Evolutionary conservation across 2,797 vertebrate genomes (phyloP), one percentile per base, ranked within the genome.

Genomic region (Smutsia temminckii): DNA sequence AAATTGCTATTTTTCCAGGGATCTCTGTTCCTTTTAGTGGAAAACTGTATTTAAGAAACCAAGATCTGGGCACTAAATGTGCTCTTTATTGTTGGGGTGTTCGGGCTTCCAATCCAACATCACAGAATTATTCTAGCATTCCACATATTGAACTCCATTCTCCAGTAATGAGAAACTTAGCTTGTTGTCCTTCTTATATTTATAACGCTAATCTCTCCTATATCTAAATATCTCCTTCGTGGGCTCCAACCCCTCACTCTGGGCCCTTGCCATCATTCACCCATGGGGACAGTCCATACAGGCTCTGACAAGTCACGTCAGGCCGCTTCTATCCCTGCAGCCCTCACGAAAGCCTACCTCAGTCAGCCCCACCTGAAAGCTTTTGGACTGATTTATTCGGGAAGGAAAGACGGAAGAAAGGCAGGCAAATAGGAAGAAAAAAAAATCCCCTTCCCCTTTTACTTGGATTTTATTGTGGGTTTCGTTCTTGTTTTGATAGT

Each of bases 401-500:
- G 23, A 77, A 81, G 25, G 29, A 69, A 89, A 72, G 32, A 72
- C 59, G 11, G 14, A 37, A 84, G 29, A 46, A 84, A 95, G 17
- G 12, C 18, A 77, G 12, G 5, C 14, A 81, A 3, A 25, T 25
- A 66, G 25, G 9, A 69, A 66, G 11, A 34, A 87, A 79, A 72
- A 72, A 61, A 78, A 74, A 64, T 81, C 14, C 72, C 75, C 42
- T 84, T 86, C 25, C 8, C 23, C 7, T 57, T 84, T 86, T 71
- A 69, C 27, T 89, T 86, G 74, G 27, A 75, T 91, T 79, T 79
- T 74, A 49, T 37, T 86, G 40, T 46, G 2, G 18, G 8, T 25
- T 63, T 89, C 90, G 6, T 86, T 92, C 57, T 85, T 84, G 21
- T 94, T 85, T 94, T 84, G 89, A 80, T 64, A 85, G 49, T 53